Conservation (phyloP, 30 jellyfish, hydroid and myxozoan species). For the Aurelia sp. region DNA sequence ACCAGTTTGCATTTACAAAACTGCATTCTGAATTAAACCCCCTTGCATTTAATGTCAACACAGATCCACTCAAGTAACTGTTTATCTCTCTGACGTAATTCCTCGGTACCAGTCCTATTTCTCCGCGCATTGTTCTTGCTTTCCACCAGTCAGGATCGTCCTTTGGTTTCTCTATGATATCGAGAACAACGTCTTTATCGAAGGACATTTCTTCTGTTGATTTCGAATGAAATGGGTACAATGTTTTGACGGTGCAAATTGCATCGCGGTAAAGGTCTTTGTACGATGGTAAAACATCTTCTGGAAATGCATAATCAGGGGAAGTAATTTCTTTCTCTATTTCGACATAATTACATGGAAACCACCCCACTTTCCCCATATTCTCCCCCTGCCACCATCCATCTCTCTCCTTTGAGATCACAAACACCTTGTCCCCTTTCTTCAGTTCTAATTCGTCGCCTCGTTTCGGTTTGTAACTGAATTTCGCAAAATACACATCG, state of each 20-base stretch:
- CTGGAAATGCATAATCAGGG: conserved; percentile 92
- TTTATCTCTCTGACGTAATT: conserved; percentile 93
- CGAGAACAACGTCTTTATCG: conserved; percentile 84
- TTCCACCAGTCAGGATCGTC: conserved; percentile 99
- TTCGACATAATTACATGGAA: conserved; percentile 89
- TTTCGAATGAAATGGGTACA: conserved; percentile 87
- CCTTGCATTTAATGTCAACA: conserved; percentile 54
- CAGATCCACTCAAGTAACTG: conserved; percentile 64
- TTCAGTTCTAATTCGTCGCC: conserved; percentile 87
- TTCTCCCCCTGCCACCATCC: conserved; percentile 98
- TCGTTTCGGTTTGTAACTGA: conserved; percentile 74
- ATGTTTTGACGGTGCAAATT: conserved; percentile 83
- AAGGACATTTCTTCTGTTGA: conserved; percentile 84
- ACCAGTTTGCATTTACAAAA: conserved; percentile 90
- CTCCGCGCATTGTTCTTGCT: conserved; percentile 94
- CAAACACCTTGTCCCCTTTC: conserved; percentile 84
- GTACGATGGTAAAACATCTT: conserved; percentile 68
- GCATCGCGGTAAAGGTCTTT: conserved; percentile 64
- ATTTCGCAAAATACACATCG: conserved; percentile 71
- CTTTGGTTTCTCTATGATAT: conserved; percentile 89
- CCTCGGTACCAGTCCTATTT: conserved; percentile 93
- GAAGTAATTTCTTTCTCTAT: conserved; percentile 37
- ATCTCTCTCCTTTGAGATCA: conserved; percentile 82
- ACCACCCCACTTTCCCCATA: conserved; percentile 93
- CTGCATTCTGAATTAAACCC: conserved; percentile 64